These are phyloP conservation scores for Dyspetes luteomarginatus DNA, from an alignment of 2,888 invertebrate species.

Conservation along the genomic window DNA sequence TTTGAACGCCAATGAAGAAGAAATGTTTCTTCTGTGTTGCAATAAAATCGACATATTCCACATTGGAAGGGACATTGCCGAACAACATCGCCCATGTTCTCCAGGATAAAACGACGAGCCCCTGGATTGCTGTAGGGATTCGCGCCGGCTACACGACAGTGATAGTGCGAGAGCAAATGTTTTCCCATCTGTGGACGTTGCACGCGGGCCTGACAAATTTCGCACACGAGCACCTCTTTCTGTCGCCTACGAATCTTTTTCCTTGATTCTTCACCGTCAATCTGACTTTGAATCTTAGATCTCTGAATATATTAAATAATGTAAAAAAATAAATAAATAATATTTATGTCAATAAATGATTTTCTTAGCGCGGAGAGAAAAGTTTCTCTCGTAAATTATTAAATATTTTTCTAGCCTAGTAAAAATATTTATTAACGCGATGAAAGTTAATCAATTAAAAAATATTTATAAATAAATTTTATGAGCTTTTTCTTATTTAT, in stretches of 20 bases:
- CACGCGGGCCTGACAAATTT: conserved; percentile 89
- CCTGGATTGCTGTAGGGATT: conserved; percentile 85
- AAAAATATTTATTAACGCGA: too few relatives aligned
- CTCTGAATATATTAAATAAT: too few relatives aligned
- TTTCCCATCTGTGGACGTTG: conserved; percentile 90
- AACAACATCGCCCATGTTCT: conserved; percentile 91
- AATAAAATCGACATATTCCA: conserved; percentile 92
- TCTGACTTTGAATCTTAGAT: conserved; percentile 36
- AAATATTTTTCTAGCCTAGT: too few relatives aligned
- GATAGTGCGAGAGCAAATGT: conserved; percentile 93
- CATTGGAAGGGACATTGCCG: conserved; percentile 94
- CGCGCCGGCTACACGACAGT: conserved; percentile 88
- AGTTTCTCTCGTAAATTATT: too few relatives aligned
- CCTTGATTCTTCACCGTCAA: conserved; percentile 43
- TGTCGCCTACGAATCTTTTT: conserved; percentile 85
- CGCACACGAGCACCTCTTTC: conserved; percentile 87
- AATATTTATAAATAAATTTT: neutral
- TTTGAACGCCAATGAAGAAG: conserved; percentile 90
- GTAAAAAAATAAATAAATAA: too few relatives aligned
- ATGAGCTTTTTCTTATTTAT: neutral
- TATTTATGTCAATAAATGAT: too few relatives aligned
- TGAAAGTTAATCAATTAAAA: too few relatives aligned
- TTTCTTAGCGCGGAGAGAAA: too few relatives aligned
- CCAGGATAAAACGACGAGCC: conserved; percentile 87
- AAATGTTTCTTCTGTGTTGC: conserved; percentile 89